Percentiles rank a stretch among this genome's conserved stretches.
These are phyloP conservation scores for Synanthedon formicaeformis DNA, from an alignment of 2,888 invertebrate genomes.

Conservation along the genomic window DNA sequence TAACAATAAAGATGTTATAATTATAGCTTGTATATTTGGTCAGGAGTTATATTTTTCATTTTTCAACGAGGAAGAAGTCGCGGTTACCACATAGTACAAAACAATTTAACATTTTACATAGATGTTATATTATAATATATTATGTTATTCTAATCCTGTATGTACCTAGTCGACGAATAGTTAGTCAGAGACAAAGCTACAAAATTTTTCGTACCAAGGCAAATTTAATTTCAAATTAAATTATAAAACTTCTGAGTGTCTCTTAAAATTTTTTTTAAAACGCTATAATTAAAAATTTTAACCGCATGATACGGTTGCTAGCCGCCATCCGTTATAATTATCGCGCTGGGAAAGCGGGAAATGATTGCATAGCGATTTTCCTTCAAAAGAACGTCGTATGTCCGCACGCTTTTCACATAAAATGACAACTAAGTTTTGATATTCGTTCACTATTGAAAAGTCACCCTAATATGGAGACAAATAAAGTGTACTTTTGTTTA, in stretches of 20 bases:
- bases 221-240: background rate
- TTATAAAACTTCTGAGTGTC: background rate
- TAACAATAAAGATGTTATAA: too few relatives aligned
- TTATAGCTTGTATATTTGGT: too few relatives aligned
- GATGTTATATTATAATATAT: too few relatives aligned
- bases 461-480: background rate
- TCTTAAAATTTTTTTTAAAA: background rate
- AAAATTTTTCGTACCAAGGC: background rate
- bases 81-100: too few relatives aligned
- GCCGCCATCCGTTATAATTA: constrained; percentile 13
- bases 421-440: background rate
- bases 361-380: constrained; percentile 16
- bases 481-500: background rate
- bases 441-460: background rate
- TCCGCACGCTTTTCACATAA: constrained; percentile 6
- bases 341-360: constrained; percentile 8
- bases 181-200: too few relatives aligned
- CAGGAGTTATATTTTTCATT: too few relatives aligned
- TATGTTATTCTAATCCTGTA: too few relatives aligned
- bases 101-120: too few relatives aligned
- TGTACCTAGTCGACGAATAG: too few relatives aligned
- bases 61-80: too few relatives aligned
- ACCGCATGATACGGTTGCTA: constrained; percentile 6
- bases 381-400: constrained; percentile 13
- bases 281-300: background rate